Conservation (phyloP, 2,113 vertebrate genomes). For the Nymphicus hollandicus region DNA sequence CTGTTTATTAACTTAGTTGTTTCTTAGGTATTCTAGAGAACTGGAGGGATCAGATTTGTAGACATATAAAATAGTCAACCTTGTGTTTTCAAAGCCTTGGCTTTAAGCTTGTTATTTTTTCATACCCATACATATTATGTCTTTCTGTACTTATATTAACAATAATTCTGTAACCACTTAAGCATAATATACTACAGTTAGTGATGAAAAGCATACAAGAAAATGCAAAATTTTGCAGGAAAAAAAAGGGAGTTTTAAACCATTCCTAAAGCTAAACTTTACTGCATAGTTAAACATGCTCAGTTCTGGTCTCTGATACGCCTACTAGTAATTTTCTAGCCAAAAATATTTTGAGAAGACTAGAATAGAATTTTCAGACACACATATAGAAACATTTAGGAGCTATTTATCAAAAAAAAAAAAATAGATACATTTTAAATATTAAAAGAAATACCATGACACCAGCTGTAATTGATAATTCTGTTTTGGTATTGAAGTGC, state of each 20-base stretch:
- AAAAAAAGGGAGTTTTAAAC: not conserved
- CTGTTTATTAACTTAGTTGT: not conserved
- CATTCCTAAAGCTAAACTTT: not conserved
- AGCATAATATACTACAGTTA: not conserved
- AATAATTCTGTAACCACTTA: not conserved
- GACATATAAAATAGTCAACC: not conserved
- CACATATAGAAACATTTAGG: not conserved
- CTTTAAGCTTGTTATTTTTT: not conserved
- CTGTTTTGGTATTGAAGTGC: not conserved
- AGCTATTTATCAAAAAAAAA: not conserved
- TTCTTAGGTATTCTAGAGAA: not conserved
- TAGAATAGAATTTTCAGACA: not conserved
- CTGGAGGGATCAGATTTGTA: not conserved
- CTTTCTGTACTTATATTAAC: not conserved
- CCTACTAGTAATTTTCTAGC: not conserved
- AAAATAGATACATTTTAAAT: not conserved
- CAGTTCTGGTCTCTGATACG: not conserved
- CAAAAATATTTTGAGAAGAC: not conserved
- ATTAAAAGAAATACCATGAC: not conserved
- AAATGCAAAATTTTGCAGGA: fast-evolving
- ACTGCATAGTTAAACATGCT: not conserved
- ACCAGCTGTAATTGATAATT: not conserved
- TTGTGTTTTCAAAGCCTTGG: not conserved
- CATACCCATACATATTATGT: not conserved
- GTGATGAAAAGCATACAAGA: not conserved